Evolutionary conservation across 2,113 vertebrate species (phyloP), one percentile per base, ranked within the genome.

Genomic region (Thalassoma bifasciatum): DNA sequence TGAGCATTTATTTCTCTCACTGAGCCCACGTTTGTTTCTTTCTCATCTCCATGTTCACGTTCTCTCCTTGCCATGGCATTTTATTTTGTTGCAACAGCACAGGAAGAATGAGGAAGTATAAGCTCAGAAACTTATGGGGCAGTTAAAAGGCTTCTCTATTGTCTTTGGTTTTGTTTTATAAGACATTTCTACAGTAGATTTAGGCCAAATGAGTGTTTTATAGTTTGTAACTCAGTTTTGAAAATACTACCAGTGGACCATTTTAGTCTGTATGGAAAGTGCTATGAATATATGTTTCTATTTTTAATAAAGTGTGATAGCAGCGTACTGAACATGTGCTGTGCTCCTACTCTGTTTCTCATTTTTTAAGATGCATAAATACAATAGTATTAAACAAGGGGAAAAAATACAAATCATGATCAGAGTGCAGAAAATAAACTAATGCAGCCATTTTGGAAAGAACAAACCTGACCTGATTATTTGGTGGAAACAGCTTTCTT

Each of bases 301-400:
- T 93, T 93, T 93, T 93, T 90, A 92, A 92, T 92, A 91, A 93
- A 92, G 81, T 91, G 91, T 93, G 79, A 90, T 92, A 90, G 91
- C 85, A 90, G 85, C 56, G 14, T 89, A 77, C 72, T 75, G 47
- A 79, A 72, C 52, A 61, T 73, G 66, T 81, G 78, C 72, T 85
- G 71, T 78, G 65, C 53, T 89, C 65, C 71, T 81, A 74, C 68
- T 85, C 86, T 75, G 77, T n/a, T 40, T 47, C 22, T 40, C n/a
- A 19, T 30, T n/a, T n/a, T n/a, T n/a, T n/a, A 30, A 30, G 30
- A 30, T 6, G 6, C 3, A 30, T 30, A 30, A 4, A 30, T 30
- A 30, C n/a, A 30, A 30, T 4, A 30, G 6, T 30, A 30, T 30
- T 30, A 4, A 30, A 30, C 30, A 30, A 30, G 30, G 30, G 30